These are phyloP conservation scores for Hypsibius dujardini DNA, from an alignment of 1,140 invertebrate genomes.

Conservation along the genomic window DNA sequence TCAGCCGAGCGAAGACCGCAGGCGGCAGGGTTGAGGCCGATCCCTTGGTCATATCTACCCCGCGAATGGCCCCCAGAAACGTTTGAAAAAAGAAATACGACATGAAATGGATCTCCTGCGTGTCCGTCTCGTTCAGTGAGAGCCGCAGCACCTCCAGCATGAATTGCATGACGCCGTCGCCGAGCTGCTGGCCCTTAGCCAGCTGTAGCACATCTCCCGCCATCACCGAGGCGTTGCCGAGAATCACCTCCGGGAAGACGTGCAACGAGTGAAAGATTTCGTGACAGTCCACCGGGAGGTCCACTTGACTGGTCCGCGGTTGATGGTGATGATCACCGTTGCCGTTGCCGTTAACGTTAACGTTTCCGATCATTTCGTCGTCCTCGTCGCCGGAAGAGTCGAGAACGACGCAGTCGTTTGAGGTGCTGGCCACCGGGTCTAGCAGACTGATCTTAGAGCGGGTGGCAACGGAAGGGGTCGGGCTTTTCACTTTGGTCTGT, in stretches of 20 bases:
- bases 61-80: background rate
- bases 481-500: too few relatives aligned
- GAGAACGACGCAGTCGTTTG: background rate
- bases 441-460: background rate
- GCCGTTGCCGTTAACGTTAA: background rate
- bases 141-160: background rate
- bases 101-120: background rate
- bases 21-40: background rate
- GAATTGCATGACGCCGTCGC: conserved; percentile 8
- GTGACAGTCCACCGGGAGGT: background rate
- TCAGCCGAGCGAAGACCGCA: background rate
- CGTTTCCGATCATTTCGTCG: background rate
- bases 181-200: background rate
- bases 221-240: background rate
- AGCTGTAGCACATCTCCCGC: background rate
- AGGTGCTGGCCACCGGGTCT: background rate
- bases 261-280: background rate
- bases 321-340: background rate
- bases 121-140: background rate
- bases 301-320: background rate
- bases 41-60: background rate
- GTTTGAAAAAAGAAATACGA: conserved; percentile 2
- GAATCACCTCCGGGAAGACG: background rate
- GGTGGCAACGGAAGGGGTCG: background rate
- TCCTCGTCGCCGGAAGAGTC: background rate